These are phyloP conservation scores for Porites cylindrica DNA, from an alignment of 92 coral and sea anemone genomes.

Conservation along the genomic window DNA sequence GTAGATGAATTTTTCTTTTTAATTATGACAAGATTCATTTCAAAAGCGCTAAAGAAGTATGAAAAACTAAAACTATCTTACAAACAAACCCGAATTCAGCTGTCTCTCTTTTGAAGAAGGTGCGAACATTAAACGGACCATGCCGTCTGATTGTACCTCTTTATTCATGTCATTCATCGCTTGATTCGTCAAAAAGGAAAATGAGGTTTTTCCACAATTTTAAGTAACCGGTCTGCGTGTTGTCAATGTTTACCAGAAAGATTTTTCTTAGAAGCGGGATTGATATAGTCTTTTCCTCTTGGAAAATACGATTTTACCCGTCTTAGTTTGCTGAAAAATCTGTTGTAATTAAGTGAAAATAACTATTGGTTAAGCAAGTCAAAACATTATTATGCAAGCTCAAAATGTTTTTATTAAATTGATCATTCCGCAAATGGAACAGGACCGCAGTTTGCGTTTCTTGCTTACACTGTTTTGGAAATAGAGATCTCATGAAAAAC, in stretches of 20 bases:
- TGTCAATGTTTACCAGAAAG: too few species aligned
- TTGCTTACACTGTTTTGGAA: conserved; percentile 2
- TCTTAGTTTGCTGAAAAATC: too few species aligned
- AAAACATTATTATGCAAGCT: neutral
- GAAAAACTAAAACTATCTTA: conserved; percentile 21
- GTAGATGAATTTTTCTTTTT: conserved; percentile 5
- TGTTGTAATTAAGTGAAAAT: conserved; percentile 11
- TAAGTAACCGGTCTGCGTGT: too few species aligned
- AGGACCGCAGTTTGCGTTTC: neutral
- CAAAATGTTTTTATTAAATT: conserved; percentile 3
- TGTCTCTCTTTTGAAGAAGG: conserved; percentile 30
- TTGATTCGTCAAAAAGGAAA: neutral
- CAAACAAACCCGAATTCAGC: conserved; percentile 48
- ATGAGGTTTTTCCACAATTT: too few species aligned
- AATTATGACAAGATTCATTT: conserved; percentile 29
- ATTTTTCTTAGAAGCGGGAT: too few species aligned
- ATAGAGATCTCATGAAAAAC: conserved; percentile 3
- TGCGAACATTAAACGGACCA: conserved; percentile 11
- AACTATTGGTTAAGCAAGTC: conserved; percentile 17
- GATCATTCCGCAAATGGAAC: conserved; percentile 7
- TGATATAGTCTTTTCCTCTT: too few species aligned
- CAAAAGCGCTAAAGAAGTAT: conserved; percentile 38
- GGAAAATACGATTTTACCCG: too few species aligned
- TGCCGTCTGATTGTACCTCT: neutral
- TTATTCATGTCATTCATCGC: neutral